Evolutionary conservation across 2,113 vertebrate genomes (phyloP), one percentile per base, ranked within the genome.

Genomic region (Asarcornis scutulata): DNA sequence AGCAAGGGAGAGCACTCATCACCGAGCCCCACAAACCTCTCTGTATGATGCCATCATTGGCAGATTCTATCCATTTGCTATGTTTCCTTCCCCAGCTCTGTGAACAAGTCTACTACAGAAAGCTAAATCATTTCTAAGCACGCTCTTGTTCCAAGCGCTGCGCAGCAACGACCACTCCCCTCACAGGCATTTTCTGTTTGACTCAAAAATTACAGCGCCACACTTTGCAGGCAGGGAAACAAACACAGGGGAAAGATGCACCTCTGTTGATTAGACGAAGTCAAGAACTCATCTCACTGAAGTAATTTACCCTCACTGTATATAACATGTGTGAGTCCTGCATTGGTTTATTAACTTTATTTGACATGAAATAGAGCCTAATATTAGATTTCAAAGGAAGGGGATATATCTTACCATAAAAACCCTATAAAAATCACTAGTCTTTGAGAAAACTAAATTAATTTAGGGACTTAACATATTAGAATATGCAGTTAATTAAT

Each of bases 231-330:
- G 3, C 11, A 72, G 6, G 46, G n/a, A 78, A 81, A 72, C 4
- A 71, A 53, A 60, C 5, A 31, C 17, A 75, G 46, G 60, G 52
- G 50, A 56, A 66, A 38, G n/a, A 60, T 21, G 42, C 18, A 64
- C 4, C 15, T 55, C 1, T 3, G 8, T 8, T 36, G 44, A 13
- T 17, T 11, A 59, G 22, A 66, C 2, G 0, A 82, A 23, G 15
- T 32, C 38, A 56, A 72, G 62, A 78, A 21, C 26, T 92, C 31
- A 20, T 40, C 63, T 80, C 62, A 26, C 7, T 31, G 8, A 31
- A 71, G 42, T 36, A 29, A 50, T 77, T 22, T 83, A 27, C 63
- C 22, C 32, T 73, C 55, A 23, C 44, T 1, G 4, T 42, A 3
- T 64, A 44, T 50, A 73, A 68, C 34, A 63, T 3, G 36, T 0